Evolutionary conservation across 2,797 vertebrate genomes (phyloP), one percentile per base, ranked within the genome.

Genomic region (Oryzias sinensis): DNA sequence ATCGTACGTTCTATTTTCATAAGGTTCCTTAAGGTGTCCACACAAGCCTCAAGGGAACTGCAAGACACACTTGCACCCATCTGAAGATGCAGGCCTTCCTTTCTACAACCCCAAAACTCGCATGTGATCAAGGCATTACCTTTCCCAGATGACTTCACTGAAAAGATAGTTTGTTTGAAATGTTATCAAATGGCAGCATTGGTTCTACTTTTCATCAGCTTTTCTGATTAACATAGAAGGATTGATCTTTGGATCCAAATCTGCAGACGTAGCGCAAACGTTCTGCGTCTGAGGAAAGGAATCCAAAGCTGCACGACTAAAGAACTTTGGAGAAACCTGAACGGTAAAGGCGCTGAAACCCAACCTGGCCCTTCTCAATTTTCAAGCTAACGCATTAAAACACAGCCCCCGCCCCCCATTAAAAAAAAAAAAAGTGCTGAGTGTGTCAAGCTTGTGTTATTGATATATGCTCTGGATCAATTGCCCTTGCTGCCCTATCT

Each of bases 391-490:
- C 54, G 37, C 60, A 66, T 64, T 53, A 72, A 52, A 72, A 61
- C 29, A 46, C 67, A 78, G 81, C 71, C 0, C 42, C 58, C 56
- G 70, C 65, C 56, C 47, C 53, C 49, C 62, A 62, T 37, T 11
- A 1, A 7, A 33, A 33, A 29, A 33, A 33, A n/a, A 37, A 37
- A 85, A 88, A 87, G 69, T 81, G 80, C 82, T 75, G 77, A 88
- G 73, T 51, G 22, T 76, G 68, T 55, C 15, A 9, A 59, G 70
- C 72, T 78, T 65, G 73, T 25, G 59, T 56, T 86, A 83, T 83
- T 72, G 80, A 90, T 83, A 77, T 33, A 47, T 40, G 47, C 44
- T 49, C 33, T 1, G 46, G 78, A 86, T 88, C 81, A 78, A 78
- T 83, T 4, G 52, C 67, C 62, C 72, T n/a, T 61, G 56, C 68